Percentiles rank a stretch among this genome's conserved stretches.
phyloP scores from a whole-genome alignment of 1,140 invertebrate species.

The Polyergus mexicanus region DNA sequence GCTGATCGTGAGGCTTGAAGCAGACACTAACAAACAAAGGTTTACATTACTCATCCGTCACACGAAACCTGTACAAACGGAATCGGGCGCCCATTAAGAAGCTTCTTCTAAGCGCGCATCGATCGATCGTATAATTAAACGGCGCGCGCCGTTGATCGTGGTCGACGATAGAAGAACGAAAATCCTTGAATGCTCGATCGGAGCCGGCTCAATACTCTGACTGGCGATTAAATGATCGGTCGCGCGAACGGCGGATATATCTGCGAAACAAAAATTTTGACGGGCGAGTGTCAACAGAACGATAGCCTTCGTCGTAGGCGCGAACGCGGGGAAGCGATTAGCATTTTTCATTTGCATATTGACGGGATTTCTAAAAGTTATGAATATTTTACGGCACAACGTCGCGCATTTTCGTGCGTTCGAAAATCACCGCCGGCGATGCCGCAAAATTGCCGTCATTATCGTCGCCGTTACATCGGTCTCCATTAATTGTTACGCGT shows the following conservation, averaged over 20 bases:
- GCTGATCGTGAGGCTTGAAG: not conserved
- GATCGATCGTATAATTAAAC: constrained; percentile 53
- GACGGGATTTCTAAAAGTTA: constrained; percentile 87
- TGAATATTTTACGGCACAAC: constrained; percentile 84
- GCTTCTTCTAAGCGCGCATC: not conserved
- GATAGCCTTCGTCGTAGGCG: constrained; percentile 82
- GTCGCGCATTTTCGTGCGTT: constrained; percentile 28
- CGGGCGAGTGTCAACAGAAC: constrained; percentile 80
- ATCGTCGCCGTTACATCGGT: constrained; percentile 23
- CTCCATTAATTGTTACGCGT: constrained; percentile 30
- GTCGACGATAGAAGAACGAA: constrained; percentile 21
- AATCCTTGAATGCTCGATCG: constrained; percentile 12
- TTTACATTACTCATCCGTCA: constrained; percentile 42
- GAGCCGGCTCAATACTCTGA: not conserved
- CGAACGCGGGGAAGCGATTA: constrained; percentile 82
- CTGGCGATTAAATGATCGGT: constrained; percentile 50
- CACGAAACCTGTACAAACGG: constrained; percentile 31
- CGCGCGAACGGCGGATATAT: constrained; percentile 20
- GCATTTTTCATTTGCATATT: constrained; percentile 86
- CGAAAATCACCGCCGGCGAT: not conserved
- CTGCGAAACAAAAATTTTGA: constrained; percentile 72
- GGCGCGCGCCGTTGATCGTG: constrained; percentile 20
- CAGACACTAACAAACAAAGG: constrained; percentile 42
- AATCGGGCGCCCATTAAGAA: constrained; percentile 32
- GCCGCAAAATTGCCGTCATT: constrained; percentile 22